Percentiles rank a stretch among this genome's conserved stretches.
phyloP scores from a whole-genome alignment of 2,113 vertebrate genomes.

The Halichoeres trimaculatus region DNA sequence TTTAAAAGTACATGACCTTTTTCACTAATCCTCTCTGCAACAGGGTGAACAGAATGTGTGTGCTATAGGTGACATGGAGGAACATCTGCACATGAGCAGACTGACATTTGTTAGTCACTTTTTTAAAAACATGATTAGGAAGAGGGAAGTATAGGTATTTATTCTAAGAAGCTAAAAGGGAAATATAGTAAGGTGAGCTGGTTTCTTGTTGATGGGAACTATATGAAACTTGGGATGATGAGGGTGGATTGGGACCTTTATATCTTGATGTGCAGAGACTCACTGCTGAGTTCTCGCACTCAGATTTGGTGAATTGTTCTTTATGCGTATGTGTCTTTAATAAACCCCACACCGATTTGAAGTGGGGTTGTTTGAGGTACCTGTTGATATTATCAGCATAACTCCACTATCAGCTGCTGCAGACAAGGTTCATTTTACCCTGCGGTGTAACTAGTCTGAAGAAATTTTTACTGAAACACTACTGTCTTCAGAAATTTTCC shows the following conservation, averaged over 20 bases:
- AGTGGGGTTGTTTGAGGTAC: too few species aligned
- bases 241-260: constrained; percentile 10
- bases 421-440: too few species aligned
- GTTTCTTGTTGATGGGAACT: constrained; percentile 1
- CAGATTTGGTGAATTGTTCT: too few species aligned
- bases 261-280: not conserved
- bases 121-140: constrained; percentile 4
- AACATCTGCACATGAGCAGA: not conserved
- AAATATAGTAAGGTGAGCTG: not conserved
- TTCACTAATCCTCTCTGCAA: constrained; percentile 31
- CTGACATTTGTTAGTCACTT: not conserved
- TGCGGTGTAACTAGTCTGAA: too few species aligned
- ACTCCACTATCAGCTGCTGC: too few species aligned
- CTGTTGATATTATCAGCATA: too few species aligned
- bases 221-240: constrained; percentile 19
- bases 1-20: constrained; percentile 30
- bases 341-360: too few species aligned
- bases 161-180: not conserved
- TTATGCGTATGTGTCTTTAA: too few species aligned
- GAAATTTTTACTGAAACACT: too few species aligned
- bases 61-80: not conserved
- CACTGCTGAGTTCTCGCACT: too few species aligned
- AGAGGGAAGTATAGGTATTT: not conserved
- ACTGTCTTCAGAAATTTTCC: too few species aligned
- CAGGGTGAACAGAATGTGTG: constrained; percentile 6